Percentiles rank a stretch among this genome's conserved stretches.
Conservation (phyloP, 1,140 invertebrate species). For the Alviniconcha marisindica region DNA sequence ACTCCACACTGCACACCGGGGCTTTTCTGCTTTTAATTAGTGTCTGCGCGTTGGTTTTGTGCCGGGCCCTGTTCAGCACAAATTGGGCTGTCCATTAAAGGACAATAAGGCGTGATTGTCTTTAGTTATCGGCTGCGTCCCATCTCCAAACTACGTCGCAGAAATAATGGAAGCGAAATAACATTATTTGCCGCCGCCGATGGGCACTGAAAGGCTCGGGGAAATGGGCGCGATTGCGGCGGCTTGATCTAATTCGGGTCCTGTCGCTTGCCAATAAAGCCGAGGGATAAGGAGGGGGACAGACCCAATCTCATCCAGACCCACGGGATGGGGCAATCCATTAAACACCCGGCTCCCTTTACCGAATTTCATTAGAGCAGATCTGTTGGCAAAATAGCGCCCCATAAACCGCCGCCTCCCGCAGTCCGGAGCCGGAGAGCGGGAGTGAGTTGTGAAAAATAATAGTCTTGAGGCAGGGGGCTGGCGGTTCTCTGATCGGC, state of each 20-base stretch:
- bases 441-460: slow-evolving; percentile 40
- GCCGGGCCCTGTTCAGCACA: slow-evolving; percentile 34
- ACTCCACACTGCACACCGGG: not conserved
- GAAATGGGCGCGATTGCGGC: slow-evolving; percentile 40
- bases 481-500: slow-evolving; percentile 9
- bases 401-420: slow-evolving; percentile 31
- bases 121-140: slow-evolving; percentile 40
- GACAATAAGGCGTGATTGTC: slow-evolving; percentile 41
- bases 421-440: not conserved
- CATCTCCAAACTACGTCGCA: slow-evolving; percentile 40
- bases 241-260: slow-evolving; percentile 42
- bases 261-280: slow-evolving; percentile 40
- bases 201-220: slow-evolving; percentile 35
- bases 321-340: slow-evolving; percentile 42
- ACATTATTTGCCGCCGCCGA: slow-evolving; percentile 38
- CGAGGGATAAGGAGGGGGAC: slow-evolving; percentile 35
- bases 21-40: slow-evolving; percentile 40
- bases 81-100: slow-evolving; percentile 44
- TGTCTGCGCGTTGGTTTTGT: slow-evolving; percentile 39
- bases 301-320: slow-evolving; percentile 34
- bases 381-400: slow-evolving; percentile 43
- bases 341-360: slow-evolving; percentile 42
- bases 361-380: slow-evolving; percentile 43
- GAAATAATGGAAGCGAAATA: slow-evolving; percentile 42
- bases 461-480: slow-evolving; percentile 34